Percentiles rank a stretch among this genome's conserved stretches.
Conservation (phyloP, 2,888 invertebrate species). For the Epinotia demarniana region DNA sequence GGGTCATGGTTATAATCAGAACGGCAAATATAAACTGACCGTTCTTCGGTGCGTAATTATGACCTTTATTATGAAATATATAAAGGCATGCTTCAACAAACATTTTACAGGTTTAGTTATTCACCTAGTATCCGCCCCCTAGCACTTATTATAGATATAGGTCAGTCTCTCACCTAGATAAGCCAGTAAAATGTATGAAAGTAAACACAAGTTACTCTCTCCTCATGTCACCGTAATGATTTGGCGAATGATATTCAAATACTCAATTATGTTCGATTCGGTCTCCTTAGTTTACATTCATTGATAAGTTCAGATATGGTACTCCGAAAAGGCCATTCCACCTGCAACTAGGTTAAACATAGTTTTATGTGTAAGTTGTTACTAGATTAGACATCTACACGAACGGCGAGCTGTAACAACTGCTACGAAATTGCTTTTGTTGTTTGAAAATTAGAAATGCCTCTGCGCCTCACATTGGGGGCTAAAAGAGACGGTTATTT, state of each 20-base stretch:
- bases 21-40: too few species aligned
- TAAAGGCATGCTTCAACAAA: too few species aligned
- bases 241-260: slow-evolving; percentile 6
- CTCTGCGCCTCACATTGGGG: slow-evolving; percentile 54
- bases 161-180: too few species aligned
- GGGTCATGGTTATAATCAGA: too few species aligned
- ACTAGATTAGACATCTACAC: slow-evolving; percentile 69
- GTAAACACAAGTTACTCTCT: background rate
- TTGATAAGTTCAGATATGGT: slow-evolving; percentile 55
- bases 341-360: slow-evolving; percentile 66
- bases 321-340: slow-evolving; percentile 58
- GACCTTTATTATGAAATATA: too few species aligned
- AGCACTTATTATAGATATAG: too few species aligned
- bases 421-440: slow-evolving; percentile 74
- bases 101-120: too few species aligned
- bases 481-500: slow-evolving; percentile 47
- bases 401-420: slow-evolving; percentile 62
- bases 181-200: too few species aligned
- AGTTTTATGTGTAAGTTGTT: slow-evolving; percentile 65
- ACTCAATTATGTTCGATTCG: background rate
- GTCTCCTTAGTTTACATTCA: slow-evolving; percentile 27
- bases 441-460: slow-evolving; percentile 68
- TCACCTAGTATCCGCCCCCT: too few species aligned
- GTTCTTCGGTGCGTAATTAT: too few species aligned
- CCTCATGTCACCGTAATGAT: slow-evolving; percentile 2